Percentiles rank a stretch among this genome's conserved stretches.
Evolutionary conservation across 2,797 vertebrate genomes (phyloP).

Genomic region (Zenarchopterus dispar): DNA sequence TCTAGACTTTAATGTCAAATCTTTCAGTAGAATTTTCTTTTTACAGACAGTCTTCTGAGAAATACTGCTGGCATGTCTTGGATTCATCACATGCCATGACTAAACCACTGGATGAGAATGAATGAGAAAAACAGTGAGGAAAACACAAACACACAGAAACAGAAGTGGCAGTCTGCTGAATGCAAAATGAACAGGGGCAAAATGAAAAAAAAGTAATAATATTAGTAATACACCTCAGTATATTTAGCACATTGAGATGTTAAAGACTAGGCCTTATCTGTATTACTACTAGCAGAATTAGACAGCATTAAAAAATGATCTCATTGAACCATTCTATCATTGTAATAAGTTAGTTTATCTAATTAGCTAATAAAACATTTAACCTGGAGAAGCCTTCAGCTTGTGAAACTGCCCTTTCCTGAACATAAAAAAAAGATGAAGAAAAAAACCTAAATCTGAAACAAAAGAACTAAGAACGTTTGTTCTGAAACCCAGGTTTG

Average conservation of each 20-base stretch:
- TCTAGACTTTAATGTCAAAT: constrained; percentile 7
- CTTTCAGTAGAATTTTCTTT: constrained; percentile 44
- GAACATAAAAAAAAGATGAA: constrained; percentile 14
- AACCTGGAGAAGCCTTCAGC: constrained; percentile 56
- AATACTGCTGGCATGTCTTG: constrained; percentile 39
- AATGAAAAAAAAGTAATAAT: background rate
- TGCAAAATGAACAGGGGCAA: constrained; percentile 43
- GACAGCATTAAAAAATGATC: background rate
- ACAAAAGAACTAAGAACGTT: constrained; percentile 22
- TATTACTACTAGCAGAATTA: constrained; percentile 11
- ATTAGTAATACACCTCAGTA: too few relatives aligned
- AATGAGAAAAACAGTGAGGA: constrained; percentile 38
- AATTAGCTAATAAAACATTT: constrained; percentile 60
- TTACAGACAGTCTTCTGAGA: constrained; percentile 45
- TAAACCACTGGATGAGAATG: constrained; percentile 37
- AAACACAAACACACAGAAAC: constrained; percentile 38
- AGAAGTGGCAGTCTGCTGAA: constrained; percentile 25
- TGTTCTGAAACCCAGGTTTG: constrained; percentile 5
- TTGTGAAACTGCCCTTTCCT: constrained; percentile 56
- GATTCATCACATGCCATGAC: constrained; percentile 44
- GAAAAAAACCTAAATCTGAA: constrained; percentile 21
- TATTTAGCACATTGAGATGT: too few relatives aligned
- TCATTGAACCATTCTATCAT: constrained; percentile 16
- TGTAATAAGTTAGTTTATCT: constrained; percentile 37
- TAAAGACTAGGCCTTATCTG: constrained; percentile 19